Evolutionary conservation across 2,888 invertebrate genomes (phyloP).

Genomic region (Luperina testacea): DNA sequence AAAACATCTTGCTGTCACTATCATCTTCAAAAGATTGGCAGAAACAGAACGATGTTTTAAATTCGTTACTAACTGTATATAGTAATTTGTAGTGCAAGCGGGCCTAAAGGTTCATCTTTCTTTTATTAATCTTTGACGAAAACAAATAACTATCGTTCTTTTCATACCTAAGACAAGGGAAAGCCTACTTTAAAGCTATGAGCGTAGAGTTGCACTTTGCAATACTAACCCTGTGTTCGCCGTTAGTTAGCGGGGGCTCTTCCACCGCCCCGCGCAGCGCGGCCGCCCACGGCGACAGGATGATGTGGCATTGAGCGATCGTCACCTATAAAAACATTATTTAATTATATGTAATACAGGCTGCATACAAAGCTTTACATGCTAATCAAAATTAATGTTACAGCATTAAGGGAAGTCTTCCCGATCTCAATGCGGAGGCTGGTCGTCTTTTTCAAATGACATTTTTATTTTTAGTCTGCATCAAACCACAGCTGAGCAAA

Average conservation of each 20-base stretch:
- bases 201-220: background rate
- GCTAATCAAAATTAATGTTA: background rate
- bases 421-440: background rate
- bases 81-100: background rate
- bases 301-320: slow-evolving; percentile 91
- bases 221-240: slow-evolving; percentile 83
- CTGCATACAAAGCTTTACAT: background rate
- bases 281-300: slow-evolving; percentile 91
- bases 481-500: background rate
- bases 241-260: slow-evolving; percentile 83
- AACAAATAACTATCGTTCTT: background rate
- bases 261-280: slow-evolving; percentile 77
- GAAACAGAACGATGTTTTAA: background rate
- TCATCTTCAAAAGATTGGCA: too few species aligned
- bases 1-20: background rate
- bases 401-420: background rate
- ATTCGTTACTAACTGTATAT: background rate
- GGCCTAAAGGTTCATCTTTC: background rate
- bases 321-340: slow-evolving; percentile 84
- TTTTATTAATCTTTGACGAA: background rate
- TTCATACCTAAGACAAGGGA: background rate
- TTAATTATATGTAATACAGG: background rate
- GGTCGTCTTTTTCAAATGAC: background rate
- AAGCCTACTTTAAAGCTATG: background rate
- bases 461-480: background rate